Base-by-base conservation (phyloP, 2,797 vertebrate species). In the Aulostomus chinensis region DNA sequence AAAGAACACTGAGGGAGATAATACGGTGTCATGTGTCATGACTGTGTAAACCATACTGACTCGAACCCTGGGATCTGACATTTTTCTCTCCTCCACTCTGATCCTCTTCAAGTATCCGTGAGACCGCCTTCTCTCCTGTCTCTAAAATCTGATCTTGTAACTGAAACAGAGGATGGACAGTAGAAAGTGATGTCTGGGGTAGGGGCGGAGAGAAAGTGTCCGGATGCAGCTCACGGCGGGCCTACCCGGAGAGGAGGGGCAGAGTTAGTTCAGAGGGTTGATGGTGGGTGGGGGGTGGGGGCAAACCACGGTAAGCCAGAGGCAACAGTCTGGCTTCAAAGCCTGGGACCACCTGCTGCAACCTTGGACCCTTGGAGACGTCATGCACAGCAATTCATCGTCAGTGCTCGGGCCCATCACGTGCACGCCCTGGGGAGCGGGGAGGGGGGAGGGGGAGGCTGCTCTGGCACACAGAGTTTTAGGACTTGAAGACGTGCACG, bases 401-500 rank as follows among this genome's bases (percentile, higher is more conserved):
- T 73, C 73, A 31, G 68, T 59, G 51, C 51, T 63, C 4, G 21
- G 40, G 32, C 24, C 40, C n/a, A n/a, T n/a, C n/a, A 20, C 5
- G 55, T 21, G 58, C 50, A 13, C 24, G 40, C 46, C 35, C 9
- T n/a, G n/a, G n/a, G n/a, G n/a, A n/a, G n/a, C n/a, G n/a, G n/a
- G n/a, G n/a, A n/a, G n/a, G n/a, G n/a, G n/a, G n/a, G n/a, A n/a
- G n/a, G n/a, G n/a, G 37, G 22, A 55, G 47, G 52, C 41, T n/a
- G 28, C 51, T 30, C 47, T 2, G 5, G 18, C 37, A 8, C 21
- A 6, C 32, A 2, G 25, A 53, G 58, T 68, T 65, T 89, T 90
- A 98, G 45, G 97, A 98, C 76, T 96, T 98, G 91, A 99, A 99
- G 49, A 99, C 96, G 5, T 98, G 97, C 81, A 99, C 96, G 0